These are phyloP conservation scores for Metallyticus violacea DNA, from an alignment of 2,888 invertebrate genomes.

Conservation along the genomic window DNA sequence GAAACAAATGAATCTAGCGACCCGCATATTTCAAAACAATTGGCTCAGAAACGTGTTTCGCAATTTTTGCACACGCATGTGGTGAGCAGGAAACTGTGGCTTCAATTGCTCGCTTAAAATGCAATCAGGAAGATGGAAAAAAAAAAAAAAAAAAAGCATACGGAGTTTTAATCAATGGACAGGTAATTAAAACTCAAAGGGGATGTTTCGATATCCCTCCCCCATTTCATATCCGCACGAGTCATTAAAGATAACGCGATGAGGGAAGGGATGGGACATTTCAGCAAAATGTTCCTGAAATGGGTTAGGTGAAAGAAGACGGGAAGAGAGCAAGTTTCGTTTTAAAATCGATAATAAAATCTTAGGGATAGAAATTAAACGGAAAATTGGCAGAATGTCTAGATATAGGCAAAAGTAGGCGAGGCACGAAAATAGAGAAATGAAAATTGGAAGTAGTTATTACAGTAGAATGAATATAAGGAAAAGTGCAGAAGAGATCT, in stretches of 20 bases:
- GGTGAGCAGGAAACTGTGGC: neutral
- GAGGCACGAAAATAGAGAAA: too few species aligned
- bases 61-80: neutral
- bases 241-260: neutral
- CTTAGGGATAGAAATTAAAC: too few species aligned
- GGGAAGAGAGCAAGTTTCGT: too few species aligned
- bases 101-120: neutral
- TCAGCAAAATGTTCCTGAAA: neutral
- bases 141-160: neutral
- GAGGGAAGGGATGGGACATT: neutral
- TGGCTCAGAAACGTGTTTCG: neutral
- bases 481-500: too few species aligned
- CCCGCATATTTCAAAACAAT: neutral
- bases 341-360: too few species aligned
- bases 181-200: neutral
- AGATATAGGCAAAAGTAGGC: too few species aligned
- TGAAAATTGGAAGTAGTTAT: too few species aligned
- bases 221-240: neutral
- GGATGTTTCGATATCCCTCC: neutral
- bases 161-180: neutral
- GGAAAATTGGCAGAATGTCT: too few species aligned
- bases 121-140: neutral
- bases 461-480: too few species aligned
- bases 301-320: too few species aligned
- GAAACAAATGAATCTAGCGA: neutral